These are phyloP conservation scores for Poecilus cupreus DNA, from an alignment of 2,888 invertebrate genomes.

Conservation along the genomic window DNA sequence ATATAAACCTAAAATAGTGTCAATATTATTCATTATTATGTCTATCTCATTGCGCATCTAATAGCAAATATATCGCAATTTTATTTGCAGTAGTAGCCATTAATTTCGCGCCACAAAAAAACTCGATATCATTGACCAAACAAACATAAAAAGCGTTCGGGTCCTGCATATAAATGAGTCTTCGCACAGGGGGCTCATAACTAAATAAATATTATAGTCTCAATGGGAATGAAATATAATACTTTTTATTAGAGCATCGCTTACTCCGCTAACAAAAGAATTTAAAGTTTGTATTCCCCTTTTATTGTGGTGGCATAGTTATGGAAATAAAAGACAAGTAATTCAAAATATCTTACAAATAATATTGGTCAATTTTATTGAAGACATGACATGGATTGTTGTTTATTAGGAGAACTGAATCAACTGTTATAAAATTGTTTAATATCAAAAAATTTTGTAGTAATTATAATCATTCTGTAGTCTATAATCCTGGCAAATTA, in stretches of 20 bases:
- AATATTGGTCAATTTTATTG: too few relatives aligned
- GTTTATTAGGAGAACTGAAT: too few relatives aligned
- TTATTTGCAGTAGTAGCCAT: not conserved
- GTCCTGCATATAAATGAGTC: constrained; percentile 14
- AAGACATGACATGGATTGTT: too few relatives aligned
- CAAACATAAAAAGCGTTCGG: constrained; percentile 19
- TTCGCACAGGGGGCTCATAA: constrained; percentile 10
- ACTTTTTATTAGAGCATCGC: constrained; percentile 24
- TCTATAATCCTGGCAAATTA: too few relatives aligned
- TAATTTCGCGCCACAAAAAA: constrained; percentile 32
- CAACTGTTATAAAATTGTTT: too few relatives aligned
- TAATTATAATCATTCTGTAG: too few relatives aligned
- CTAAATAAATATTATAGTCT: constrained; percentile 23
- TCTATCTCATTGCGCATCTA: not conserved
- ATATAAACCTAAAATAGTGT: too few relatives aligned
- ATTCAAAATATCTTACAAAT: too few relatives aligned
- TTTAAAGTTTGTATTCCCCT: constrained; percentile 2
- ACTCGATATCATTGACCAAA: constrained; percentile 6
- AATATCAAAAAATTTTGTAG: too few relatives aligned
- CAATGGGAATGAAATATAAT: constrained; percentile 18
- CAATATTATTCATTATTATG: not conserved
- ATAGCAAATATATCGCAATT: not conserved
- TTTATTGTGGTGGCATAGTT: not conserved
- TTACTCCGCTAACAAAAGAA: constrained; percentile 2
- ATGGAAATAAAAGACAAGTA: not conserved